Evolutionary conservation across 2,797 vertebrate species (phyloP).

Genomic region (Sebastes itinus): DNA sequence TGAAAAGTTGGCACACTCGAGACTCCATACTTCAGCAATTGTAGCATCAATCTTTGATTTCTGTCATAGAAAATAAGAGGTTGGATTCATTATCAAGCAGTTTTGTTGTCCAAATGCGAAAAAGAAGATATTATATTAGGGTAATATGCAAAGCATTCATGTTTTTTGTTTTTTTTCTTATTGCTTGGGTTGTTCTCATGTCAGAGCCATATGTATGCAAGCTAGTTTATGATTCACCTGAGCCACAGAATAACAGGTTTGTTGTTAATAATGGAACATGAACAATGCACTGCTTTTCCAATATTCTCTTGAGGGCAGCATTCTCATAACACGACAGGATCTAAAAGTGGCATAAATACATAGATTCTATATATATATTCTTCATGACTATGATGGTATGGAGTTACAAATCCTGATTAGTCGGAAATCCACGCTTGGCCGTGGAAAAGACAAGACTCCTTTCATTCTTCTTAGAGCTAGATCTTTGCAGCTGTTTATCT

Average conservation of each 20-base stretch:
- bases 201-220: slow-evolving; percentile 80
- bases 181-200: slow-evolving; percentile 52
- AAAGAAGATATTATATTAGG: slow-evolving; percentile 27
- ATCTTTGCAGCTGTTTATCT: slow-evolving; percentile 72
- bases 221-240: slow-evolving; percentile 70
- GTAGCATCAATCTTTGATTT: slow-evolving; percentile 17
- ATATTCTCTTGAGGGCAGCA: slow-evolving; percentile 47
- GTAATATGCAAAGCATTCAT: slow-evolving; percentile 63
- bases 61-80: neutral
- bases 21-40: slow-evolving; percentile 5
- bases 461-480: slow-evolving; percentile 51
- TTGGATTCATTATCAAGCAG: neutral
- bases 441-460: slow-evolving; percentile 37
- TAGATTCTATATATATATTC: slow-evolving; percentile 44
- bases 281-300: slow-evolving; percentile 74
- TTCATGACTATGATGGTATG: slow-evolving; percentile 46
- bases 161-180: slow-evolving; percentile 1
- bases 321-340: slow-evolving; percentile 23
- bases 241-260: slow-evolving; percentile 77
- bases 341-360: slow-evolving; percentile 44
- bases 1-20: slow-evolving; percentile 1
- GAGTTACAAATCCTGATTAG: slow-evolving; percentile 36
- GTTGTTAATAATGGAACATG: slow-evolving; percentile 43
- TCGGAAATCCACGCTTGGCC: slow-evolving; percentile 15
- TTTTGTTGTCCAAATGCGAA: slow-evolving; percentile 8